phyloP scores from a whole-genome alignment of 2,888 invertebrate species.

The Liopterus haemorrhoidalis region DNA sequence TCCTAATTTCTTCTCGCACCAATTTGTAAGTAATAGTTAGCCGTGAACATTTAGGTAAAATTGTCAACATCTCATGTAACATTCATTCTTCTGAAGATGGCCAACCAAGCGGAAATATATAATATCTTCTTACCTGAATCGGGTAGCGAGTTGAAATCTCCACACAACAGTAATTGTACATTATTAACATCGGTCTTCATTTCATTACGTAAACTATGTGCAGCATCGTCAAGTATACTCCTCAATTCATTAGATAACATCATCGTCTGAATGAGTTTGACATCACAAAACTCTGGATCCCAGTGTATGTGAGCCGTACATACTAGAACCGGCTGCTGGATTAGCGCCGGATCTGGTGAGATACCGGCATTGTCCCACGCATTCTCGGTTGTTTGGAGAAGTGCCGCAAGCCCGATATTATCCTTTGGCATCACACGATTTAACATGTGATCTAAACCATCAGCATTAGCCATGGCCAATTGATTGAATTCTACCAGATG shows the following conservation, averaged over 20 bases:
- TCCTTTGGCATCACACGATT: conserved; percentile 99
- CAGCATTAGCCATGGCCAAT: conserved; percentile 96
- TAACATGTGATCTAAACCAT: conserved; percentile 96
- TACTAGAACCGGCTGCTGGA: conserved; percentile 82
- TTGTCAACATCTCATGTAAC: no score
- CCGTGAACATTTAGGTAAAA: no score
- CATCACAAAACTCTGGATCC: conserved; percentile 99
- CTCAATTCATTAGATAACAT: conserved; percentile 95
- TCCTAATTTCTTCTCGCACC: no score
- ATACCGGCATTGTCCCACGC: conserved; percentile 72
- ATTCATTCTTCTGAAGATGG: conserved; percentile 4
- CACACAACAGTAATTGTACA: conserved; percentile 90
- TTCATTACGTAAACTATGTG: conserved; percentile 68
- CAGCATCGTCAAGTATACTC: conserved; percentile 79
- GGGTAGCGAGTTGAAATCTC: conserved; percentile 97
- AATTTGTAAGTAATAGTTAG: no score
- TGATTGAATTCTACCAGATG: conserved; percentile 98
- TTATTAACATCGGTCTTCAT: conserved; percentile 67
- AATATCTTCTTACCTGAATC: conserved; percentile 76
- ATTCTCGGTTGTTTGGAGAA: conserved; percentile 89
- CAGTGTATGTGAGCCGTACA: conserved; percentile 99
- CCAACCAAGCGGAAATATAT: conserved; percentile 46
- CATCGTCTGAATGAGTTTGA: conserved; percentile 98
- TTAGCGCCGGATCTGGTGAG: conserved; percentile 68
- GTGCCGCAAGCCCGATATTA: conserved; percentile 94